Evolutionary conservation across 2,113 vertebrate genomes (phyloP), one percentile per base, ranked within the genome.

Genomic region (Pitta sordida): DNA sequence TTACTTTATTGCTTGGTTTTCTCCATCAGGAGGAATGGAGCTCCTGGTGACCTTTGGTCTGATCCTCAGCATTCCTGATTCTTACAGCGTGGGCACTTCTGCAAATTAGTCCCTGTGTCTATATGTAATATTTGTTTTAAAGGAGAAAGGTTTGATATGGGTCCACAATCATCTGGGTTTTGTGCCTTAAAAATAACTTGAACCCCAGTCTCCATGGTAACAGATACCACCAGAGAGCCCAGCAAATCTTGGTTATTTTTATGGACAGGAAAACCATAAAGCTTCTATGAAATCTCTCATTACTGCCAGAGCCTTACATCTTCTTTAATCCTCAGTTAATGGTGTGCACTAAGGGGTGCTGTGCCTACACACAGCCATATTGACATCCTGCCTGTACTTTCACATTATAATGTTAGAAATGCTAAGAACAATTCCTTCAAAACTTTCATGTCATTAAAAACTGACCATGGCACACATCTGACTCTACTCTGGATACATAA

Each of bases 201-300:
- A 73, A 91, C 81, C 84, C 87, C 82, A 70, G 89, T 92, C 84
- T 90, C 93, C 84, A 94, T 86, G 63, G 96, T 67, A 94, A 96
- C 91, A 87, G 70, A 63, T 55, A 67, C 51, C 87, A 90, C 82
- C 55, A 92, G 41, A 37, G 75, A 94, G 84, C 48, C 89, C 70
- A 80, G 63, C 39, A 90, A 94, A 75, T 74, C 75, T 63, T 79
- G 88, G 70, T 58, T 92, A 85, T 92, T 96, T 95, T 92, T 92
- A 52, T 71, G 63, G 90, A 86, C 77, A 83, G 51, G 53, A 70
- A 95, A 94, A 77, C 87, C 36, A 44, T 34, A 88, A 85, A 55
- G 75, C 46, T 92, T 65, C 82, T 34, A 27, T 52, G 84, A 91
- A 94, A 91, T 51, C 70, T 88, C 93, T 85, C 82, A 77, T 88